These are phyloP conservation scores for Trachops cirrhosus DNA, from an alignment of 2,797 vertebrate species.

Conservation along the genomic window DNA sequence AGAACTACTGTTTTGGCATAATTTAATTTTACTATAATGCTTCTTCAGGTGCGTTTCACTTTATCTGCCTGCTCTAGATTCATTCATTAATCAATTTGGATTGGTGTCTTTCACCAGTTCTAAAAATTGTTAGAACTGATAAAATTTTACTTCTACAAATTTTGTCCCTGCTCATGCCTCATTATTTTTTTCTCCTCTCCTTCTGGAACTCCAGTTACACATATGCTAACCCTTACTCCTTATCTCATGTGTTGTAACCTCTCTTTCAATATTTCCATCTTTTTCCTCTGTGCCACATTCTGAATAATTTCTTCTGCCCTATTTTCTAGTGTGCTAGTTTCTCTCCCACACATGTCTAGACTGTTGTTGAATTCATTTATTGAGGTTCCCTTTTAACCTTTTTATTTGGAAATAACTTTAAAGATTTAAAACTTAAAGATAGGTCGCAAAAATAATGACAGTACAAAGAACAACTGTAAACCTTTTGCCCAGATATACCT, in stretches of 20 bases:
- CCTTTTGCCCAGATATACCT: neutral
- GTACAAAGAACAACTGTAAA: neutral
- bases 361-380: neutral
- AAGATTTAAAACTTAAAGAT: neutral
- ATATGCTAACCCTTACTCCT: neutral
- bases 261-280: neutral
- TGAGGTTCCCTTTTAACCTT: neutral
- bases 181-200: neutral
- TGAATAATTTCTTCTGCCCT: neutral
- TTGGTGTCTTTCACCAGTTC: neutral
- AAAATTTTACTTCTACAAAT: neutral
- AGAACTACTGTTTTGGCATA: neutral
- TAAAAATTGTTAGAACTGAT: neutral
- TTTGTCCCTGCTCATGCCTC: neutral
- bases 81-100: neutral
- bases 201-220: neutral
- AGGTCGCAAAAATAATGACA: neutral
- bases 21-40: neutral
- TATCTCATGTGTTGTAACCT: neutral
- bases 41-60: neutral
- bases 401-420: conserved; percentile 19
- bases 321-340: neutral
- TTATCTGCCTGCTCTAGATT: neutral
- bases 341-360: neutral
- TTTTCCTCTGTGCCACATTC: neutral